A percentile compares a stretch with the other conserved stretches of the same genome.
Evolutionary conservation across 2,888 invertebrate genomes (phyloP).

Genomic region (Hipparchia semele): DNA sequence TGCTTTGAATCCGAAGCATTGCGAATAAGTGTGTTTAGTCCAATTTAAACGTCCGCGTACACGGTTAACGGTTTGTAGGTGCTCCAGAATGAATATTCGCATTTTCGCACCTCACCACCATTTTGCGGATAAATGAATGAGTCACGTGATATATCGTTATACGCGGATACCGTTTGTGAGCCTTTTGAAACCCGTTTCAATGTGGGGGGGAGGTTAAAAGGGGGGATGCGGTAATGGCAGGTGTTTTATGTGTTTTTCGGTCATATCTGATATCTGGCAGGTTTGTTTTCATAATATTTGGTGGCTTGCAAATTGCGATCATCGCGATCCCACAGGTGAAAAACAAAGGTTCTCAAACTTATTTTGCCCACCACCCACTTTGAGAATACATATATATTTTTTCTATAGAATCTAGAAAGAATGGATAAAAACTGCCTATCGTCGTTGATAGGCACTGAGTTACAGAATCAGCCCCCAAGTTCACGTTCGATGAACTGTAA

Average conservation of each 20-base stretch:
- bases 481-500: no score
- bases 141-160: constrained; percentile 39
- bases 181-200: constrained; percentile 18
- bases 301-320: neutral
- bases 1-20: neutral
- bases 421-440: no score
- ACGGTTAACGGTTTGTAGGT: neutral
- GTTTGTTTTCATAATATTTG: constrained; percentile 8
- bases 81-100: constrained; percentile 25
- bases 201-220: neutral
- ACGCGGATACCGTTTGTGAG: constrained; percentile 27
- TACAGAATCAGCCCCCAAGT: no score
- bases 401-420: no score
- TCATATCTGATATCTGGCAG: constrained; percentile 14
- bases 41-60: constrained; percentile 1
- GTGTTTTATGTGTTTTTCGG: constrained; percentile 25
- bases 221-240: constrained; percentile 15
- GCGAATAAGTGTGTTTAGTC: constrained; percentile 2
- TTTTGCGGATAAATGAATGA: constrained; percentile 35
- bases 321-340: neutral
- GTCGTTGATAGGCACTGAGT: no score
- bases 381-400: no score
- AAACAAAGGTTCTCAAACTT: no score
- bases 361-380: no score
- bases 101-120: constrained; percentile 34